Conservation (phyloP, 2,888 invertebrate species). For the Belgica antarctica region DNA sequence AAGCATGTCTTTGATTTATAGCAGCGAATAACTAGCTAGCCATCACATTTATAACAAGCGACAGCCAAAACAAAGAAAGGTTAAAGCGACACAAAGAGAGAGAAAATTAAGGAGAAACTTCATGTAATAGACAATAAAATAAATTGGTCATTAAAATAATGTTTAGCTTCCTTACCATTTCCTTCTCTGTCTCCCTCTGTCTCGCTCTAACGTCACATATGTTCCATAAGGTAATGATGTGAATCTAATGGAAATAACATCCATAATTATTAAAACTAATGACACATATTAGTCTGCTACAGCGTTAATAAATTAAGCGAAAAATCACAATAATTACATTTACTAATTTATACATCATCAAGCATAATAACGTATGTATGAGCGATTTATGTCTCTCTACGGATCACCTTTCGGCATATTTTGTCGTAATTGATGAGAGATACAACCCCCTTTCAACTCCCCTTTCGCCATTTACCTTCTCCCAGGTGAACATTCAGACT, state of each 20-base stretch:
- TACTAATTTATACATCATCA: constrained; percentile 21
- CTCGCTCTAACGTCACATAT: background rate
- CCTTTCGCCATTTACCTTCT: no score
- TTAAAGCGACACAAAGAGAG: background rate
- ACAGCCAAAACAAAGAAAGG: background rate
- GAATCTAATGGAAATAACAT: background rate
- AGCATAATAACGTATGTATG: background rate
- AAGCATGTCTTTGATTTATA: constrained; percentile 25
- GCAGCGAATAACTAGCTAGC: constrained; percentile 23
- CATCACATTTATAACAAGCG: background rate
- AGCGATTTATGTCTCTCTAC: background rate
- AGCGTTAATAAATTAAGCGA: constrained; percentile 13
- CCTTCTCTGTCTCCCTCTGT: background rate
- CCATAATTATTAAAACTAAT: constrained; percentile 26
- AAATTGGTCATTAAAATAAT: constrained; percentile 43
- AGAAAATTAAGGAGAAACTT: constrained; percentile 17
- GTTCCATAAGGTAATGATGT: background rate
- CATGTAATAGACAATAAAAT: constrained; percentile 44
- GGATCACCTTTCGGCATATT: background rate
- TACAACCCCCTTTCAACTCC: no score
- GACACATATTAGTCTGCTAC: constrained; percentile 23
- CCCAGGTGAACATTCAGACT: no score
- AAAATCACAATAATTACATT: constrained; percentile 36
- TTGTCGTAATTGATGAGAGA: background rate
- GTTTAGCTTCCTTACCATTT: constrained; percentile 29